Evolutionary conservation across 2,888 invertebrate species (phyloP), one percentile per base, ranked within the genome.

Genomic region (Girardia tigrina): DNA sequence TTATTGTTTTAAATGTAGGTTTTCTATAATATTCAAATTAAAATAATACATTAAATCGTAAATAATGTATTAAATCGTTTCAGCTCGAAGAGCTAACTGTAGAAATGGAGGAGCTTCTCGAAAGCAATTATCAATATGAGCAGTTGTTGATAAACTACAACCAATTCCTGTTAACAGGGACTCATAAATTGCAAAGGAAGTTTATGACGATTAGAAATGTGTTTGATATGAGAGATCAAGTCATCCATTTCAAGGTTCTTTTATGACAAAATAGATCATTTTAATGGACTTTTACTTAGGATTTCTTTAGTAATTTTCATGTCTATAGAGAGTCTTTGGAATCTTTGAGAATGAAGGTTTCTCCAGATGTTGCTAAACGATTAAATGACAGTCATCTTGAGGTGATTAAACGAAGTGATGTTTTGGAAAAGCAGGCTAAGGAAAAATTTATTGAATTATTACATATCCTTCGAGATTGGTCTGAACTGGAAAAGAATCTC

Each of bases 61-160:
- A 12, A 8, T 56, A n/a, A n/a, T n/a, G n/a, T n/a, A n/a, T n/a
- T n/a, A n/a, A n/a, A n/a, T n/a, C n/a, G n/a, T n/a, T 12, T n/a
- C 56, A 56, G 56, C 23, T 56, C 20, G 56, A 56, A 56, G 56
- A n/a, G 56, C 23, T 56, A 4, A 16, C 20, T 56, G 2, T 56
- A 2, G 56, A 56, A 56, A 56, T 56, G 56, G 56, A 4, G 4
- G 20, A 56, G 8, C n/a, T 56, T 16, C 4, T 8, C 2, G 56
- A 56, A 56, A 56, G 56, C n/a, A 56, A 56, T 56, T 56, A 56
- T 56, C 56, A 56, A 56, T 56, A 56, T 56, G 56, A 56, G n/a
- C 56, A 56, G 23, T 16, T 56, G n/a, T 23, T 56, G n/a, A 56
- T 20, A n/a, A 56, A 56, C 56, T 56, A 56, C 56, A 56, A n/a